phyloP scores from a whole-genome alignment of 2,888 invertebrate genomes.

The Plutella xylostella region DNA sequence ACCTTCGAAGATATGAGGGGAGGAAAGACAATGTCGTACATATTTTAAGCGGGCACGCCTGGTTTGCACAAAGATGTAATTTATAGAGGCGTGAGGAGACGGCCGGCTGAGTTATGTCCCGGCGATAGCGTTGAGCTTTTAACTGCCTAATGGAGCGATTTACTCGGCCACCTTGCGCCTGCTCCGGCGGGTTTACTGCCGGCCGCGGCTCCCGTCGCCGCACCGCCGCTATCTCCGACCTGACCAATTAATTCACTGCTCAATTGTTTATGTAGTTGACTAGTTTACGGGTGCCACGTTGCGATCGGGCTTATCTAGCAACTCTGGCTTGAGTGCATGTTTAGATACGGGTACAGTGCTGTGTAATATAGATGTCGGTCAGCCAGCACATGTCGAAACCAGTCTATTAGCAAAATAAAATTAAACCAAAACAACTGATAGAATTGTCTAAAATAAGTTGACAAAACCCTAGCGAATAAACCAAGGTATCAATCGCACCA shows the following conservation, averaged over 20 bases:
- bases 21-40: constrained; percentile 65
- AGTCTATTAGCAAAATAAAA: no score
- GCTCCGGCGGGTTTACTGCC: constrained; percentile 29
- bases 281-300: no score
- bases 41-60: constrained; percentile 66
- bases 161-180: constrained; percentile 60
- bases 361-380: no score
- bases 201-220: neutral
- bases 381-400: no score
- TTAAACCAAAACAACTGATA: no score
- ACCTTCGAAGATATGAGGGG: constrained; percentile 58
- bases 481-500: neutral
- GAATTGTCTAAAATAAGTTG: no score
- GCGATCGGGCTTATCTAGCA: no score
- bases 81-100: constrained; percentile 66
- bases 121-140: constrained; percentile 69
- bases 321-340: no score
- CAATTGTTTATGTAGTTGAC: neutral
- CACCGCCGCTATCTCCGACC: neutral
- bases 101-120: constrained; percentile 64
- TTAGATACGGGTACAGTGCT: no score
- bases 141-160: constrained; percentile 70
- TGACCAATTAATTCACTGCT: constrained; percentile 6
- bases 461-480: no score
- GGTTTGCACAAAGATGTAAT: constrained; percentile 66